Conservation (phyloP, 1,140 invertebrate species). For the Fopius arisanus region DNA sequence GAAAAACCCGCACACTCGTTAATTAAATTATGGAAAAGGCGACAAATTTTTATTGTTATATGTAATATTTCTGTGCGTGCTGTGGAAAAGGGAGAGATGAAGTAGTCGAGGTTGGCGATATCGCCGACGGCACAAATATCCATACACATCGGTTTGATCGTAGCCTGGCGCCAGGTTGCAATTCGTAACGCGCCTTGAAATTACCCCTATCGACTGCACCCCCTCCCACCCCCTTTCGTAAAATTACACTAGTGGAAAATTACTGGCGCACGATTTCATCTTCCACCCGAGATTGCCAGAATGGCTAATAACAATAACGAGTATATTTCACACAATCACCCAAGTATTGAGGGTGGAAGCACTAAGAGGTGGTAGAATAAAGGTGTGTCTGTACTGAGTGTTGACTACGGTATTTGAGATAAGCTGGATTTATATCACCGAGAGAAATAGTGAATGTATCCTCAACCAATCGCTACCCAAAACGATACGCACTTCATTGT, state of each 20-base stretch:
- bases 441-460: background rate
- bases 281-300: background rate
- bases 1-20: no score
- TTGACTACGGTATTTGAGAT: background rate
- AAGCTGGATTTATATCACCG: background rate
- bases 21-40: no score
- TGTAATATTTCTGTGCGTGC: no score
- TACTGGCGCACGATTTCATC: background rate
- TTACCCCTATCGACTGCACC: background rate
- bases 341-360: background rate
- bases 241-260: background rate
- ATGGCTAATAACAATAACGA: constrained; percentile 20
- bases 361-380: background rate
- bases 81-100: background rate
- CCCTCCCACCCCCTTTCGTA: background rate
- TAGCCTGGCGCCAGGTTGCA: background rate
- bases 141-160: background rate
- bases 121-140: constrained; percentile 6
- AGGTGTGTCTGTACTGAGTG: background rate
- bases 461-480: background rate
- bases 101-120: constrained; percentile 1
- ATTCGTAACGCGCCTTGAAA: background rate
- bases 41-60: no score
- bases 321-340: background rate
- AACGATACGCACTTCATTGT: no score